These are phyloP conservation scores for Rhogogaster chlorosoma DNA, from an alignment of 2,888 invertebrate genomes.

Conservation along the genomic window DNA sequence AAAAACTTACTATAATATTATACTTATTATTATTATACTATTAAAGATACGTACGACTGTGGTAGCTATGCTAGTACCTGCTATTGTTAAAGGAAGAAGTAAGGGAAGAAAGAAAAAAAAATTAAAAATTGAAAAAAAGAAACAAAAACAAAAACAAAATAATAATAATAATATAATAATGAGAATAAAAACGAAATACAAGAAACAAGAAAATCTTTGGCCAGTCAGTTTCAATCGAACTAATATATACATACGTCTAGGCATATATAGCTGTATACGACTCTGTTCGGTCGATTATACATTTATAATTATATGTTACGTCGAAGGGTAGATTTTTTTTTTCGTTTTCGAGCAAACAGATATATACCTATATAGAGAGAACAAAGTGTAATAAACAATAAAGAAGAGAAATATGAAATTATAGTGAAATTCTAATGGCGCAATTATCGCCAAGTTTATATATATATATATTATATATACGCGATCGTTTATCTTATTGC, in stretches of 20 bases:
- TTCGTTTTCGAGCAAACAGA: background rate
- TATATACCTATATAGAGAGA: no score
- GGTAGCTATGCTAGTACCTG: slow-evolving; percentile 80
- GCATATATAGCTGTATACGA: slow-evolving; percentile 10
- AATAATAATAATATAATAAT: background rate
- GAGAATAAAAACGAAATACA: background rate
- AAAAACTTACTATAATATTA: slow-evolving; percentile 25
- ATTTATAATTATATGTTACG: background rate
- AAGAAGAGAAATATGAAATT: background rate
- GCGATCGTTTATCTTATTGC: background rate
- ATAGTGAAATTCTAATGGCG: background rate
- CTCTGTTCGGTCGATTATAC: background rate
- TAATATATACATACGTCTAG: slow-evolving; percentile 28
- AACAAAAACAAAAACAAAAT: slow-evolving; percentile 39
- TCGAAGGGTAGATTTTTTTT: background rate
- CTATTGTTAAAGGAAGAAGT: slow-evolving; percentile 73
- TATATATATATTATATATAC: no score
- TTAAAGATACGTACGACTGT: slow-evolving; percentile 78
- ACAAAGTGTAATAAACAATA: background rate
- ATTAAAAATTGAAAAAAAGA: slow-evolving; percentile 38
- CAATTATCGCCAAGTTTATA: background rate
- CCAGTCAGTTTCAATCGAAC: slow-evolving; percentile 44
- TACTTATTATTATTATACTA: slow-evolving; percentile 72
- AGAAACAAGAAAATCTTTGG: slow-evolving; percentile 8
- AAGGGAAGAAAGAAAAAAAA: slow-evolving; percentile 57